A percentile compares a stretch with the other conserved stretches of the same genome.
These are phyloP conservation scores for Melanogrammus aeglefinus DNA, from an alignment of 2,797 vertebrate species.

Conservation along the genomic window DNA sequence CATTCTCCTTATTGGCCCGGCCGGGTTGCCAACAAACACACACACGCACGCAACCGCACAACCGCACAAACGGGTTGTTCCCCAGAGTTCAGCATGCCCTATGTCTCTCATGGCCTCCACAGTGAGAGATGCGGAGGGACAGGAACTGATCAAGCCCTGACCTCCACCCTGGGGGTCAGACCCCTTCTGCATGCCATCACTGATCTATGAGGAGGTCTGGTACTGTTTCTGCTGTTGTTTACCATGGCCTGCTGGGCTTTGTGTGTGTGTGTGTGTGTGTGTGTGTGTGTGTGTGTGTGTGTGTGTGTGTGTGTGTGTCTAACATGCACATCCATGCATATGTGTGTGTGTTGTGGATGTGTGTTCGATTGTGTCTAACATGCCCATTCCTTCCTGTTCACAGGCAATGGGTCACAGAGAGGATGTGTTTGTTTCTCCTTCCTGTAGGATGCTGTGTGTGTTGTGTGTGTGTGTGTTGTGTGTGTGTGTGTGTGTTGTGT, in stretches of 20 bases:
- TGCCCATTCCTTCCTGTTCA: constrained; percentile 37
- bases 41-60: background rate
- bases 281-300: constrained; percentile 30
- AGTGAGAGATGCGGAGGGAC: too few relatives aligned
- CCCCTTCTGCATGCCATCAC: background rate
- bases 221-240: background rate
- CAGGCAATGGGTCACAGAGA: constrained; percentile 44
- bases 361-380: constrained; percentile 27
- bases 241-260: background rate
- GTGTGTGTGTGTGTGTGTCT: constrained; percentile 9
- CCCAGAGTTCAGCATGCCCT: too few relatives aligned
- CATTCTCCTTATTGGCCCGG: too few relatives aligned
- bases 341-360: background rate
- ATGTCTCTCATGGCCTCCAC: too few relatives aligned
- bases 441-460: constrained; percentile 2
- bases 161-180: background rate
- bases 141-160: too few relatives aligned
- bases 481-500: constrained; percentile 20
- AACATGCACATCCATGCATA: too few relatives aligned
- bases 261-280: constrained; percentile 23
- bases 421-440: constrained; percentile 33
- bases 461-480: constrained; percentile 22
- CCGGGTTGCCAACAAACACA: too few relatives aligned
- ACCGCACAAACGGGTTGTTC: too few relatives aligned
- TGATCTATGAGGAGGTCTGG: constrained; percentile 18